Conservation (phyloP, 2,888 invertebrate species). For the Acanthosoma haemorrhoidale region DNA sequence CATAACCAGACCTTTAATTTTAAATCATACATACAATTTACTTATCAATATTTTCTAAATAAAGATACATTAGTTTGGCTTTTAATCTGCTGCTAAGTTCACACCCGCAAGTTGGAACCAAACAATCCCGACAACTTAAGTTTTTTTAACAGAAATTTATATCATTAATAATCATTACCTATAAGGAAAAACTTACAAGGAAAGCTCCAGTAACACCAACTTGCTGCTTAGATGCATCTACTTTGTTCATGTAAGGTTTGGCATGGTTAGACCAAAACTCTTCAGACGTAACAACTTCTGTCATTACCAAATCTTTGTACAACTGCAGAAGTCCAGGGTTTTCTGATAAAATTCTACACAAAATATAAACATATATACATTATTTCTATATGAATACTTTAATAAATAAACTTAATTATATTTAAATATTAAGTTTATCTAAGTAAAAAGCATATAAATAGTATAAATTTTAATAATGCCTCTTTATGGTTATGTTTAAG, state of each 20-base stretch:
- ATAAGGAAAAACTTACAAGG: conserved; percentile 47
- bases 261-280: conserved; percentile 97
- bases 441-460: too few species aligned
- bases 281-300: conserved; percentile 90
- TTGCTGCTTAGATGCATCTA: conserved; percentile 70
- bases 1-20: too few species aligned
- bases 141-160: too few species aligned
- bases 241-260: conserved; percentile 61
- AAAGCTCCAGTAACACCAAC: conserved; percentile 71
- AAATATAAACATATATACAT: neutral
- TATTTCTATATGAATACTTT: too few species aligned
- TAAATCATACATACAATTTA: neutral
- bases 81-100: neutral
- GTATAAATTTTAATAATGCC: too few species aligned
- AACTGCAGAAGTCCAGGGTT: conserved; percentile 87
- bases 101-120: too few species aligned
- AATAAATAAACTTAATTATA: too few species aligned
- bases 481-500: too few species aligned
- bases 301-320: conserved; percentile 94
- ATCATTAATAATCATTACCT: too few species aligned
- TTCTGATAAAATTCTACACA: conserved; percentile 69
- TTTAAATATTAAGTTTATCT: too few species aligned
- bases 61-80: neutral
- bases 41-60: too few species aligned
- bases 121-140: too few species aligned